A percentile compares a stretch with the other conserved stretches of the same genome.
These are phyloP conservation scores for Gymnarchus niloticus DNA, from an alignment of 2,113 vertebrate species.

Conservation along the genomic window DNA sequence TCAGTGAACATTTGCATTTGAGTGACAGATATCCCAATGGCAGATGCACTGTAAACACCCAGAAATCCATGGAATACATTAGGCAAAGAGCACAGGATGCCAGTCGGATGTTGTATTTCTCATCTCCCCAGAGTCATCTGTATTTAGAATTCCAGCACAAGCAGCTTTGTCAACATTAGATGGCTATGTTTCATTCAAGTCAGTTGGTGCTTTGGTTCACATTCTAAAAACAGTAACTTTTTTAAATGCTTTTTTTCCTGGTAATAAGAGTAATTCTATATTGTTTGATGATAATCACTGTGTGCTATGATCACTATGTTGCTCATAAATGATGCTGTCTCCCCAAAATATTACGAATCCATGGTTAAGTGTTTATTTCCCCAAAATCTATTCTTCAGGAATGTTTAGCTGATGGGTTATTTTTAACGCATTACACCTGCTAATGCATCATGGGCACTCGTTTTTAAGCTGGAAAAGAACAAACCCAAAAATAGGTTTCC, in stretches of 20 bases:
- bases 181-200: neutral
- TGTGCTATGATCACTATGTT: neutral
- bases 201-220: neutral
- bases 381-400: conserved; percentile 10
- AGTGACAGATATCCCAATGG: neutral
- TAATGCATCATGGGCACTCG: conserved; percentile 51
- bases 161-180: neutral
- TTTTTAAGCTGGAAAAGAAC: conserved; percentile 54
- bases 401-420: conserved; percentile 36
- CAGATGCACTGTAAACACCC: conserved; percentile 17
- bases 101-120: neutral
- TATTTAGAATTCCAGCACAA: conserved; percentile 16
- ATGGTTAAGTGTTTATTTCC: neutral
- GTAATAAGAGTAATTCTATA: neutral
- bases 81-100: conserved; percentile 3
- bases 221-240: neutral
- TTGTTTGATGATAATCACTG: neutral
- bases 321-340: neutral
- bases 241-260: neutral
- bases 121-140: conserved; percentile 9
- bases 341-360: neutral
- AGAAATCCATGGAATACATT: conserved; percentile 20
- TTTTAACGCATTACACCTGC: conserved; percentile 57
- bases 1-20: conserved; percentile 21
- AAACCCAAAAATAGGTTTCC: conserved; percentile 68